Conservation (phyloP, 2,888 invertebrate genomes). For the Phengaris alcon region DNA sequence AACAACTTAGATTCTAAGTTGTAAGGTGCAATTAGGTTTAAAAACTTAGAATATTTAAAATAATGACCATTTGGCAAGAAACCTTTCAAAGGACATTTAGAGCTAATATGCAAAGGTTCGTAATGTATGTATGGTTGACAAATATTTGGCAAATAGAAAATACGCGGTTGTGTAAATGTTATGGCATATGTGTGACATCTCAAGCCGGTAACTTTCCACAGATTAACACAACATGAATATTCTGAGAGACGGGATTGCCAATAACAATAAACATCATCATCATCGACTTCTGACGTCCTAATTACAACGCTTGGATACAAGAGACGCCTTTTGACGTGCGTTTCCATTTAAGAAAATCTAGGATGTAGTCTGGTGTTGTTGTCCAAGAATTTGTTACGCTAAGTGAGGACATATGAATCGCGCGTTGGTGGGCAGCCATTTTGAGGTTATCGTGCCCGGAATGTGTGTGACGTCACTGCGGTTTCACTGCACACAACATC, state of each 20-base stretch:
- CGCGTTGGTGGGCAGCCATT: no score
- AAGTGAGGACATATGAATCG: no score
- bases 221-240: background rate
- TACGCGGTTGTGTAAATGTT: background rate
- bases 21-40: background rate
- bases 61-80: background rate
- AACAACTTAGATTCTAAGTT: background rate
- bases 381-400: no score
- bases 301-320: no score
- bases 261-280: no score
- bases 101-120: background rate
- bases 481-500: background rate
- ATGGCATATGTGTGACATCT: background rate
- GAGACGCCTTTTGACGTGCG: no score
- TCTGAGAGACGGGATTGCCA: background rate
- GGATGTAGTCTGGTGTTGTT: no score
- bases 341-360: no score
- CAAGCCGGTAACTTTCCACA: background rate
- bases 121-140: background rate
- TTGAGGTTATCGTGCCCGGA: no score
- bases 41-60: background rate
- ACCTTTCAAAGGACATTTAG: background rate
- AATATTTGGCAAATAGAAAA: conserved; percentile 7
- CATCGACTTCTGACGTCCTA: no score
- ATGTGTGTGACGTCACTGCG: background rate